Evolutionary conservation across 2,888 invertebrate species (phyloP).

Genomic region (Subacronicta megacephala): DNA sequence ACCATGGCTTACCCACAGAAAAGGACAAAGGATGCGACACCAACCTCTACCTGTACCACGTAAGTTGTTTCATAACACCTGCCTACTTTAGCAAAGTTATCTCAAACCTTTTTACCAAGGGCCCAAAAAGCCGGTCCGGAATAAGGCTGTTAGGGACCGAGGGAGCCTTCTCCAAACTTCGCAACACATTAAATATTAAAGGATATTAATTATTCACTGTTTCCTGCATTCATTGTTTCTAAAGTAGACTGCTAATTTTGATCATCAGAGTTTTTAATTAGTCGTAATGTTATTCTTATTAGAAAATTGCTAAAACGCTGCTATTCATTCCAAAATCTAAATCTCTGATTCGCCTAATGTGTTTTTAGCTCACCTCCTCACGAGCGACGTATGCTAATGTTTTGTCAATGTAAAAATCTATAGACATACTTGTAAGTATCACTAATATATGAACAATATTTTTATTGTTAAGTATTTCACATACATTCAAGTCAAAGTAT

Average conservation of each 20-base stretch:
- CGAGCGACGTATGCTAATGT: no score
- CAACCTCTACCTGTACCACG: slow-evolving; percentile 95
- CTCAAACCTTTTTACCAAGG: slow-evolving; percentile 32
- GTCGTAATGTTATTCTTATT: no score
- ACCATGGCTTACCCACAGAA: slow-evolving; percentile 91
- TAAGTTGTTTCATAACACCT: slow-evolving; percentile 83
- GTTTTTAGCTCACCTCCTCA: no score
- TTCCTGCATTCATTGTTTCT: slow-evolving; percentile 10
- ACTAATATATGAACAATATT: no score
- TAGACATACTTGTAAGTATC: no score
- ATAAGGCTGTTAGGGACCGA: slow-evolving; percentile 9
- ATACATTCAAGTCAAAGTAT: no score
- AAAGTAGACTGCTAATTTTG: background rate
- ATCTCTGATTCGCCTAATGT: no score
- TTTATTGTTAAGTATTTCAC: no score
- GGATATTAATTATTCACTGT: slow-evolving; percentile 29
- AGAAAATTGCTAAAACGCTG: no score
- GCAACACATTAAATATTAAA: slow-evolving; percentile 27
- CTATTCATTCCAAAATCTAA: no score
- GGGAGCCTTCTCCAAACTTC: slow-evolving; percentile 22
- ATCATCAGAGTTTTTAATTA: no score
- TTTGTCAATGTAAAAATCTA: no score
- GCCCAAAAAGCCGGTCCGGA: background rate
- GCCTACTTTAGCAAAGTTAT: slow-evolving; percentile 38
- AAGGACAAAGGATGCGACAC: slow-evolving; percentile 95